Conservation (phyloP, 2,888 invertebrate genomes). For the Lutraria lutraria region DNA sequence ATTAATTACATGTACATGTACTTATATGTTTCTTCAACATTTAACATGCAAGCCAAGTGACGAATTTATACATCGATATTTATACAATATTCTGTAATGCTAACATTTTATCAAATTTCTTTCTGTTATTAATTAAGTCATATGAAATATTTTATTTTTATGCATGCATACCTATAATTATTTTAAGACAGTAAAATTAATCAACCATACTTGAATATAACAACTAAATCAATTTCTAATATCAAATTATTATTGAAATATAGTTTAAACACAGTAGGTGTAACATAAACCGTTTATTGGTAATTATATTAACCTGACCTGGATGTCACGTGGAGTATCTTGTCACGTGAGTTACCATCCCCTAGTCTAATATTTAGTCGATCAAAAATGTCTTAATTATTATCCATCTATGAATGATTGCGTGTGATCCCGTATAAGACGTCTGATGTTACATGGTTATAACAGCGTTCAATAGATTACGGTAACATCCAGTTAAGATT, state of each 20-base stretch:
- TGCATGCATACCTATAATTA: no score
- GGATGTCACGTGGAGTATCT: neutral
- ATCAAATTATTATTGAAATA: neutral
- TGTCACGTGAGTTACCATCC: neutral
- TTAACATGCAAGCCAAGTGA: no score
- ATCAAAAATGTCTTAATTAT: neutral
- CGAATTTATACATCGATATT: no score
- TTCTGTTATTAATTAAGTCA: no score
- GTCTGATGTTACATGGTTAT: neutral
- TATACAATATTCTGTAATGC: no score
- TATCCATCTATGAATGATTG: neutral
- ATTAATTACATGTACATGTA: no score
- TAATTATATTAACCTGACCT: neutral
- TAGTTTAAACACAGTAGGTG: neutral
- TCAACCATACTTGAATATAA: neutral
- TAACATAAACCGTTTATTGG: neutral
- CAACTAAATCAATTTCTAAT: neutral
- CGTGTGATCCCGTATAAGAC: neutral
- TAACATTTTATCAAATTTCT: no score
- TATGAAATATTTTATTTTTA: no score
- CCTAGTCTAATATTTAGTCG: constrained; percentile 2
- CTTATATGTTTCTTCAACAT: no score
- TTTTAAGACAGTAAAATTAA: no score
- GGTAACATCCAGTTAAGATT: neutral
- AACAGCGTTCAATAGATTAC: neutral